These are phyloP conservation scores for Eremophila alpestris DNA, from an alignment of 2,797 vertebrate genomes.

Conservation along the genomic window DNA sequence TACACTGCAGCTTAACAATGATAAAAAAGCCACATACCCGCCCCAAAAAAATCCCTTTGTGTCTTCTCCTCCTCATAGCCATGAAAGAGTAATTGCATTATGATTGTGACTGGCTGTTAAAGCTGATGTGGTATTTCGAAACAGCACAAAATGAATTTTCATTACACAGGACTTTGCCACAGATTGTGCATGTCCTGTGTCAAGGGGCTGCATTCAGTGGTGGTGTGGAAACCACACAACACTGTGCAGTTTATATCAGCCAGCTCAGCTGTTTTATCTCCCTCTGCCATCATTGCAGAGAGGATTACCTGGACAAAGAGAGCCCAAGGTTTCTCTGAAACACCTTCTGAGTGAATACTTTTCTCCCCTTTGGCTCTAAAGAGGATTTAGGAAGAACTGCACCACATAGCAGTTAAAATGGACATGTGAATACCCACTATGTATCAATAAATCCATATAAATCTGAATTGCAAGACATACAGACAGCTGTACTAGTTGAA, in stretches of 20 bases:
- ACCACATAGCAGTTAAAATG: neutral
- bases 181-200: neutral
- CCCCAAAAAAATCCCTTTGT: neutral
- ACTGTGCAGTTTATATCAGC: fast-evolving
- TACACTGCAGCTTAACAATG: neutral
- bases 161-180: neutral
- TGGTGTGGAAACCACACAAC: neutral
- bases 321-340: neutral
- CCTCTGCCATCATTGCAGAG: neutral
- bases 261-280: neutral
- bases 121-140: neutral
- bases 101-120: neutral
- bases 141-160: neutral
- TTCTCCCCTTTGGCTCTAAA: neutral
- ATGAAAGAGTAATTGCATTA: neutral
- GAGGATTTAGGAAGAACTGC: neutral
- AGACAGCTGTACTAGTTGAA: neutral
- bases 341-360: neutral
- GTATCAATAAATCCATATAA: neutral
- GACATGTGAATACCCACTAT: neutral
- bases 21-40: neutral
- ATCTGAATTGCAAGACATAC: neutral
- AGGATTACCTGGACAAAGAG: neutral
- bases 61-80: neutral
- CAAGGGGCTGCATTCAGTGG: too few species aligned